Evolutionary conservation across 2,888 invertebrate species (phyloP), one percentile per base, ranked within the genome.

Genomic region (Melanophora roralis): DNA sequence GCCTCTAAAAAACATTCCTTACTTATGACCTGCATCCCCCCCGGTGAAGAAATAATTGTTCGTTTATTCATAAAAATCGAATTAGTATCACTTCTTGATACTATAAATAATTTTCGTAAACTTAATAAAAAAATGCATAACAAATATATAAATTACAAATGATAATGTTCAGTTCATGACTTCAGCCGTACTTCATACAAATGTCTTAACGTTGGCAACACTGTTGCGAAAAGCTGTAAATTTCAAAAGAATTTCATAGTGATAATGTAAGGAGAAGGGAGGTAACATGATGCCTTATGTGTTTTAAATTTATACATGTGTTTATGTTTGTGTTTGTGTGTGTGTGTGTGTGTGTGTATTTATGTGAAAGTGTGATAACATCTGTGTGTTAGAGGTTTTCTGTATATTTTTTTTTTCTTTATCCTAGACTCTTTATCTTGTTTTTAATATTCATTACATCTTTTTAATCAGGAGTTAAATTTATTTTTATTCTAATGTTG

Each of bases 361-460:
- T 53, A 55, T n/a, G n/a, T n/a, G n/a, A n/a, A n/a, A 23, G 40
- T 75, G 60, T 73, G 80, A 80, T 80, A 80, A 76, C 80, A 76
- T 80, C 80, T 80, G 80, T 76, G 80, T 43, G 57, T 57, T 76
- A 45, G 38, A 4, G n/a, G 49, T 40, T 68, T 43, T 34, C 32
- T 27, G 16, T 59, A 51, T 51, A 16, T 38, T 14, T 53, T 12
- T 1, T 8, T 36, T 36, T 55, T 55, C 19, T 47, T 59, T 32
- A 16, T 7, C 16, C 38, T 6, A 49, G 57, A 49, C 59, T 67
- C 59, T 59, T 74, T 74, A 74, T 74, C 60, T 67, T 72, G 59
- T 73, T 64, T 68, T 80, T 73, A 80, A 76, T 73, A 80, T 80
- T 80, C 80, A 80, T 76, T 76, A 80, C 80, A 80, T 68, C 68